Evolutionary conservation across 2,797 vertebrate genomes (phyloP).

Genomic region (Hemitrygon akajei): DNA sequence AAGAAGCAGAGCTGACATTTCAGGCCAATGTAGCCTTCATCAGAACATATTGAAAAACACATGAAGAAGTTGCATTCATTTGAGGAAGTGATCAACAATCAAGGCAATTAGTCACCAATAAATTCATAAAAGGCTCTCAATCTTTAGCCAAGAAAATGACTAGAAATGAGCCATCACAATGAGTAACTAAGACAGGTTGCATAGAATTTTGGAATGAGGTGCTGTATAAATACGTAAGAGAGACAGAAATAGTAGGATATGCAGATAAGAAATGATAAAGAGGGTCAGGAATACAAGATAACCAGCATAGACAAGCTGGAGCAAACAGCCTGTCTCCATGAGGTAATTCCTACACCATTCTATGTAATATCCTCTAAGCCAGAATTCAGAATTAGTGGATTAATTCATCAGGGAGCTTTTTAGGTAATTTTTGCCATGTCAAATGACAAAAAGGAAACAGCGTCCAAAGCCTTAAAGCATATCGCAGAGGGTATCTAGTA

Average conservation of each 20-base stretch:
- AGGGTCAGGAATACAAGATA: not conserved
- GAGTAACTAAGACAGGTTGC: not conserved
- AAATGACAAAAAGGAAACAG: not conserved
- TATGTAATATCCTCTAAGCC: not conserved
- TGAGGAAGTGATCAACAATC: not conserved
- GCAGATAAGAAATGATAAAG: not conserved
- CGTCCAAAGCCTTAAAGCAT: slow-evolving; percentile 7
- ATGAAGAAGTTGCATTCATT: not conserved
- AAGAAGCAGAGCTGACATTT: too few species aligned
- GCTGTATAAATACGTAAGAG: not conserved
- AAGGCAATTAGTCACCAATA: not conserved
- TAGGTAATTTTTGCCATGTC: not conserved
- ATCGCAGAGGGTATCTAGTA: slow-evolving; percentile 20
- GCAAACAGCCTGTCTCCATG: not conserved
- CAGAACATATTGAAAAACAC: not conserved
- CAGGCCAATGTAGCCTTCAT: too few species aligned
- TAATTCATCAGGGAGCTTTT: not conserved
- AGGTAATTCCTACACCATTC: not conserved
- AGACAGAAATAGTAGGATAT: not conserved
- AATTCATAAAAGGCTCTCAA: too few species aligned
- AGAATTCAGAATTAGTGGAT: slow-evolving; percentile 20
- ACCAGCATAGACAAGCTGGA: not conserved
- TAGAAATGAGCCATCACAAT: not conserved
- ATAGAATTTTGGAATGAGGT: not conserved
- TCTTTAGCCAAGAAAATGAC: not conserved